Evolutionary conservation across 2,113 vertebrate genomes (phyloP), one percentile per base, ranked within the genome.

Genomic region (Lontra canadensis): DNA sequence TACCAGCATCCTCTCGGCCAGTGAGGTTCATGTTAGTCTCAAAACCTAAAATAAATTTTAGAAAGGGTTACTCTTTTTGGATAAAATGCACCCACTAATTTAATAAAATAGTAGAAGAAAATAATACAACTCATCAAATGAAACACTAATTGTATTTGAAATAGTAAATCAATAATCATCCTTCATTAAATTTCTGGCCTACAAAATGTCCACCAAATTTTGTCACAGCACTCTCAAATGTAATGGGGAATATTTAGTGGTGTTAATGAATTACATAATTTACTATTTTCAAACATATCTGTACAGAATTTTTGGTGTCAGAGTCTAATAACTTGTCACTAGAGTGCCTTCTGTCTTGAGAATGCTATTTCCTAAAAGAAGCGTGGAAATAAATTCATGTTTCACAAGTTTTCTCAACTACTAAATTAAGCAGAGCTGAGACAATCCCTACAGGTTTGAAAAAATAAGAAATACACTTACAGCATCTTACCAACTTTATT

Each of bases 11-110:
- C 83, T 99, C 99, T 88, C 98, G 98, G 90, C 99, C 99, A 59
- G 99, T 99, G 73, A 99, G 98, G 97, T 99, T 99, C 98, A 99
- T 99, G 98, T 99, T 99, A 57, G 98, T 99, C 98, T 99, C 99
- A 98, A 99, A 99, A 98, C 99, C 99, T 99, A 97, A 67, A 17
- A 95, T 25, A 82, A 88, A 97, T 71, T 94, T 92, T 61, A 88
- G 73, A 83, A 93, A 81, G 34, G 2, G 29, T 85, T 29, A 86
- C 63, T 82, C 9, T 73, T 86, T 29, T 49, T 3, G 63, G 26
- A 31, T 88, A n/a, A 95, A 15, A n/a, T 42, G 11, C 6, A 76
- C 21, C 7, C 7, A 86, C 20, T 34, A 79, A 39, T 3, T 87
- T 34, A 93, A 34, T 63, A 29, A 34, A 88, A 31, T 1, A 18